Percentiles rank a stretch among this genome's conserved stretches.
Evolutionary conservation across 2,797 vertebrate genomes (phyloP).

Genomic region (Hybognathus amarus): DNA sequence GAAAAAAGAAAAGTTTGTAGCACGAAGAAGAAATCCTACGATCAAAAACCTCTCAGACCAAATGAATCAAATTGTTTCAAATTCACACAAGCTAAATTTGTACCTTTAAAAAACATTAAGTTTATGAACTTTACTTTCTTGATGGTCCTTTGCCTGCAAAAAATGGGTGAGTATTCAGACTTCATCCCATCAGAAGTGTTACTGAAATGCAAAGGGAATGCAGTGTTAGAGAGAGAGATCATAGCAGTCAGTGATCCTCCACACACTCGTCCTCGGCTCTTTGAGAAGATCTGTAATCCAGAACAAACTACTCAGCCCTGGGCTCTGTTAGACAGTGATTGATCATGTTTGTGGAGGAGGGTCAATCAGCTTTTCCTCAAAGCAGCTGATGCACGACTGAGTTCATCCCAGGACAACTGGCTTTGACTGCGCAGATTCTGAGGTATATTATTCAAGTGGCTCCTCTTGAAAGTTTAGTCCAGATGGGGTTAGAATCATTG

Average conservation of each 20-base stretch:
- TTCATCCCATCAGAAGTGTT: constrained; percentile 1
- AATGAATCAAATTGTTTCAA: background rate
- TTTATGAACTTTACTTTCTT: background rate
- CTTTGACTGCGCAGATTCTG: background rate
- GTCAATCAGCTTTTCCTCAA: background rate
- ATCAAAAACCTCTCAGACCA: background rate
- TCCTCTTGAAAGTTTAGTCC: background rate
- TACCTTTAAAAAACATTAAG: background rate
- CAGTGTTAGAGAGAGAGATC: constrained; percentile 18
- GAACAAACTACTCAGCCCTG: background rate
- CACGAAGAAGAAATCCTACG: too few relatives aligned
- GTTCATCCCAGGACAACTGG: constrained; percentile 11
- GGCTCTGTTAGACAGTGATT: constrained; percentile 14
- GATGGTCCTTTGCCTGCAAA: constrained; percentile 12
- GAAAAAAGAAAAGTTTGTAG: too few relatives aligned
- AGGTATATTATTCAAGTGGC: background rate
- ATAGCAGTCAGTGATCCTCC: background rate
- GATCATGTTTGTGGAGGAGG: background rate
- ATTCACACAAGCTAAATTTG: background rate
- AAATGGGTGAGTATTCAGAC: constrained; percentile 18
- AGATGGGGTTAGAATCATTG: too few relatives aligned
- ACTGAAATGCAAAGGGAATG: background rate
- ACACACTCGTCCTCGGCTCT: background rate
- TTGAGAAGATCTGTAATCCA: constrained; percentile 9
- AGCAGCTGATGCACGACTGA: background rate